Evolutionary conservation across 2,888 invertebrate species (phyloP).

Genomic region (Harpagoxenus sublaevis): DNA sequence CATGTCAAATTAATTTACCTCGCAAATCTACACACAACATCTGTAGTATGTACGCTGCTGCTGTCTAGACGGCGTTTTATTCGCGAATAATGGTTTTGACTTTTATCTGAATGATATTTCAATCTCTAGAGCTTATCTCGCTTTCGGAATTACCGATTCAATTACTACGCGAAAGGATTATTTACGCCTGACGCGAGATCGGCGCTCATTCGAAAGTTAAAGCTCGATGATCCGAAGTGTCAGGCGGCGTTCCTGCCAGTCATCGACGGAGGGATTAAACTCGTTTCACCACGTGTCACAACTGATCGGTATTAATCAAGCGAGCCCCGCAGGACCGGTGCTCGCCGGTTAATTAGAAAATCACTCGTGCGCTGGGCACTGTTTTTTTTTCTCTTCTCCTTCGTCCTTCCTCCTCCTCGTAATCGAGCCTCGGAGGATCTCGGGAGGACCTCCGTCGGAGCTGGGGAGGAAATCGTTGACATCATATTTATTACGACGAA

Average conservation of each 20-base stretch:
- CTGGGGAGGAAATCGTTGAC: constrained; percentile 24
- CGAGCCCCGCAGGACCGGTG: constrained; percentile 52
- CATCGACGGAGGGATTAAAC: constrained; percentile 53
- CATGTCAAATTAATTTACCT: not conserved
- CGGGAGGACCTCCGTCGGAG: not conserved
- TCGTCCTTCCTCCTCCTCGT: not conserved
- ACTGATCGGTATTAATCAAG: constrained; percentile 61
- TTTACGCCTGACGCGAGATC: constrained; percentile 40
- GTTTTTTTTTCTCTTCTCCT: constrained; percentile 22
- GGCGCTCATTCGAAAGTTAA: constrained; percentile 49
- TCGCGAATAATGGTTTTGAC: not conserved
- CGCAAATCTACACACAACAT: not conserved
- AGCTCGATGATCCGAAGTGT: constrained; percentile 57
- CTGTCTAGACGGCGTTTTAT: not conserved
- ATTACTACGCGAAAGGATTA: constrained; percentile 29
- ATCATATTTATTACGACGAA: constrained; percentile 45
- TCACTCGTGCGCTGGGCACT: constrained; percentile 4
- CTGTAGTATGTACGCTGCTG: not conserved
- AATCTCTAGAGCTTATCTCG: constrained; percentile 14
- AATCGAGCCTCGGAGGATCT: not conserved
- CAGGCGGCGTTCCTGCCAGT: constrained; percentile 48
- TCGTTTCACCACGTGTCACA: constrained; percentile 50
- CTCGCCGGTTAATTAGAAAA: constrained; percentile 59
- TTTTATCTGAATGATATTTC: constrained; percentile 25
- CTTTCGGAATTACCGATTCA: constrained; percentile 31